These are phyloP conservation scores for Bembecia ichneumoniformis DNA, from an alignment of 2,888 invertebrate species.

Conservation along the genomic window DNA sequence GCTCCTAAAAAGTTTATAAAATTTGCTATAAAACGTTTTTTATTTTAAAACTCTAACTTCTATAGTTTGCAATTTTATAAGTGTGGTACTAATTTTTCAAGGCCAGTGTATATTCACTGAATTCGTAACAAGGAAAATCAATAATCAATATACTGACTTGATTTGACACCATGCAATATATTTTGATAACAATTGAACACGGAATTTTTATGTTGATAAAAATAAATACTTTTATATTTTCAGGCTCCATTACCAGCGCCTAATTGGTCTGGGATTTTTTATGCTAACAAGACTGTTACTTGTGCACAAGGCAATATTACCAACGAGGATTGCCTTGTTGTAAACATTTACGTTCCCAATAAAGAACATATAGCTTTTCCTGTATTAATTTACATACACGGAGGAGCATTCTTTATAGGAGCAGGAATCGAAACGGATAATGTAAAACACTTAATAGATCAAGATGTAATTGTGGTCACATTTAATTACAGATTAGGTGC, in stretches of 20 bases:
- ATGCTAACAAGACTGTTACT: background rate
- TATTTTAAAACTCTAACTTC: too few relatives aligned
- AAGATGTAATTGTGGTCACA: slow-evolving; percentile 12
- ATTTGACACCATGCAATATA: too few relatives aligned
- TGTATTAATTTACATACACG: slow-evolving; percentile 12
- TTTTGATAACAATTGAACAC: too few relatives aligned
- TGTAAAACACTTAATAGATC: slow-evolving; percentile 9
- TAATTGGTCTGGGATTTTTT: background rate
- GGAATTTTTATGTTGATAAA: too few relatives aligned
- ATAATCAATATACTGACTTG: too few relatives aligned
- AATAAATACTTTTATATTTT: background rate
- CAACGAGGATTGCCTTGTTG: background rate
- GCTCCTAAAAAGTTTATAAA: too few relatives aligned
- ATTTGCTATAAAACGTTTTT: too few relatives aligned
- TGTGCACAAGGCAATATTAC: background rate
- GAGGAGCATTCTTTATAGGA: slow-evolving; percentile 8
- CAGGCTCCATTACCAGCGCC: background rate
- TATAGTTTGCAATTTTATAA: too few relatives aligned
- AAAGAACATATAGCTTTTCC: slow-evolving; percentile 1
- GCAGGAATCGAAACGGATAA: slow-evolving; percentile 4
- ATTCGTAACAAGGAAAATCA: too few relatives aligned
- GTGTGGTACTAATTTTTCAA: too few relatives aligned
- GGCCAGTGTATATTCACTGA: too few relatives aligned
- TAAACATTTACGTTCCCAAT: slow-evolving; percentile 6
- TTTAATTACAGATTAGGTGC: slow-evolving; percentile 15